Percentiles rank a stretch among this genome's conserved stretches.
Conservation (phyloP, 2,113 vertebrate genomes). For the Ranitomeya variabilis region DNA sequence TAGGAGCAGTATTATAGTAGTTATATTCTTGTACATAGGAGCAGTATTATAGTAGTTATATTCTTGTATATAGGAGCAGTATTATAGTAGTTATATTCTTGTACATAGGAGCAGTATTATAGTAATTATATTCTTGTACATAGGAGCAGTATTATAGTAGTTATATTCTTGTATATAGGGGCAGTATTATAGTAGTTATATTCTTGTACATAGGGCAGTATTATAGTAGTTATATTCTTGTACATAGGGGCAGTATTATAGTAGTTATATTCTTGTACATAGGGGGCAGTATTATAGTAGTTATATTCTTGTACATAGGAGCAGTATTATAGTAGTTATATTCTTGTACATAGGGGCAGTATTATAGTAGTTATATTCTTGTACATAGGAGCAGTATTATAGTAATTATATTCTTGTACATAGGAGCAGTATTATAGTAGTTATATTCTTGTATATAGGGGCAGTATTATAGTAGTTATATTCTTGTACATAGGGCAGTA, state of each 20-base stretch:
- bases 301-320: not conserved
- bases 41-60: slow-evolving; percentile 17
- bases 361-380: not conserved
- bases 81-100: not conserved
- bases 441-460: not conserved
- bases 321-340: not conserved
- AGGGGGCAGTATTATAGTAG: not conserved
- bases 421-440: not conserved
- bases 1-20: slow-evolving; percentile 3
- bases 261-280: not conserved
- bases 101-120: slow-evolving; percentile 1
- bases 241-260: not conserved
- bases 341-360: not conserved
- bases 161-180: not conserved
- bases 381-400: not conserved
- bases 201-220: not conserved
- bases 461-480: not conserved
- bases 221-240: not conserved
- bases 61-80: not conserved
- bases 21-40: not conserved
- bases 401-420: not conserved
- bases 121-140: not conserved
- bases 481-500: slow-evolving; percentile 1
- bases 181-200: not conserved
- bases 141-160: not conserved